A percentile compares a stretch with the other conserved stretches of the same genome.
Conservation (phyloP, 2,797 vertebrate genomes). For the Pipistrellus pygmaeus region DNA sequence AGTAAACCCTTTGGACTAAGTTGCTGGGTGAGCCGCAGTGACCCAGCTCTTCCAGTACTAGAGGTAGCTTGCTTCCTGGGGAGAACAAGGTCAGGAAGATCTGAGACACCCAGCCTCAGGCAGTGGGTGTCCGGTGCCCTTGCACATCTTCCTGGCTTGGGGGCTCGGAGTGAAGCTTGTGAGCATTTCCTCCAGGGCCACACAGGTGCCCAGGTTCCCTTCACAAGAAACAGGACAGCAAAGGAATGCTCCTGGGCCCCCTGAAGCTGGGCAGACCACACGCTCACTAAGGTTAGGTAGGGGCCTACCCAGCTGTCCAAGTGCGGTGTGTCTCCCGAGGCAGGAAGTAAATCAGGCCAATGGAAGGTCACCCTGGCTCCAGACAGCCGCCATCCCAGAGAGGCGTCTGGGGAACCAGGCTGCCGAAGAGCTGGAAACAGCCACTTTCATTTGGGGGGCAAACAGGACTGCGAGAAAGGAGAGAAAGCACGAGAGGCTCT, state of each 20-base stretch:
- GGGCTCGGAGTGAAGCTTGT: neutral
- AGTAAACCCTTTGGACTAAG: neutral
- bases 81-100: neutral
- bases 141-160: neutral
- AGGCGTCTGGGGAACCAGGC: neutral
- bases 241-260: neutral
- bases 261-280: neutral
- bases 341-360: slow-evolving; percentile 11
- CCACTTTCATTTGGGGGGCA: neutral
- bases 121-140: neutral
- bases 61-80: neutral
- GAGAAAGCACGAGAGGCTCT: neutral
- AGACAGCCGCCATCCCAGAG: neutral
- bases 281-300: neutral
- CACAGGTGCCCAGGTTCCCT: neutral
- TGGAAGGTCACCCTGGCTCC: neutral
- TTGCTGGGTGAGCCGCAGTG: neutral
- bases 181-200: neutral
- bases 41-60: neutral
- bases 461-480: neutral
- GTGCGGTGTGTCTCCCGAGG: neutral
- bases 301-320: neutral
- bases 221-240: neutral
- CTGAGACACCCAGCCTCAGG: neutral
- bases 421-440: neutral